Evolutionary conservation across 2,888 invertebrate genomes (phyloP).

Genomic region (Agrenia bidenticulata): DNA sequence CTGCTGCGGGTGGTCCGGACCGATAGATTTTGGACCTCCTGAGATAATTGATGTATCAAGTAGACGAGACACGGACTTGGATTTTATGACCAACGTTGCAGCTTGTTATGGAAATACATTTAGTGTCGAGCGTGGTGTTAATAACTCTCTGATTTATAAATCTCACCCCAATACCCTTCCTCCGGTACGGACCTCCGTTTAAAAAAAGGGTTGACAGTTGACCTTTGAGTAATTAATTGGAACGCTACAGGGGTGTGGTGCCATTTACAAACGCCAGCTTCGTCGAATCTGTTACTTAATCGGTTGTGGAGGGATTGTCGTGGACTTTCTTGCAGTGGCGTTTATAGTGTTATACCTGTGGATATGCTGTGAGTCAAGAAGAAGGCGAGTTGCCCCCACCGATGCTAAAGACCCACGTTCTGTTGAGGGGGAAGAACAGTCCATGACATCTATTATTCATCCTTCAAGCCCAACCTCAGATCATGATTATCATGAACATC

Average conservation of each 20-base stretch:
- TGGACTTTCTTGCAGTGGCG: conserved; percentile 1
- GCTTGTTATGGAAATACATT: conserved; percentile 25
- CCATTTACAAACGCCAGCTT: background rate
- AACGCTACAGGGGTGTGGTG: conserved; percentile 24
- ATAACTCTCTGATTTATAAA: too few species aligned
- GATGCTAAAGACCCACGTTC: background rate
- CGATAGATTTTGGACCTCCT: conserved; percentile 20
- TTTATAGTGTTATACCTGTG: conserved; percentile 10
- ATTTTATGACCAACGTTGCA: conserved; percentile 25
- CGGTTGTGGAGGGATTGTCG: background rate
- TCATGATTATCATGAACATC: too few species aligned
- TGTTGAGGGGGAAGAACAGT: background rate
- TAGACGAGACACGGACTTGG: conserved; percentile 4
- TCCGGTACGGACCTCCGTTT: too few species aligned
- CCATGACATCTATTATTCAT: background rate
- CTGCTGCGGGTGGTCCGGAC: conserved; percentile 35
- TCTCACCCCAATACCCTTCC: too few species aligned
- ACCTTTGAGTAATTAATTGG: too few species aligned
- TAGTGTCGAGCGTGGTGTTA: conserved; percentile 1
- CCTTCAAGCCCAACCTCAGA: background rate
- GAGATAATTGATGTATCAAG: conserved; percentile 10
- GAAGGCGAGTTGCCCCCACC: background rate
- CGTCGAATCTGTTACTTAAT: conserved; percentile 3
- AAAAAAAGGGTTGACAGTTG: too few species aligned
- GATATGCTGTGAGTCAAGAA: background rate